Conservation (phyloP, 2,113 vertebrate genomes). For the Columba livia region DNA sequence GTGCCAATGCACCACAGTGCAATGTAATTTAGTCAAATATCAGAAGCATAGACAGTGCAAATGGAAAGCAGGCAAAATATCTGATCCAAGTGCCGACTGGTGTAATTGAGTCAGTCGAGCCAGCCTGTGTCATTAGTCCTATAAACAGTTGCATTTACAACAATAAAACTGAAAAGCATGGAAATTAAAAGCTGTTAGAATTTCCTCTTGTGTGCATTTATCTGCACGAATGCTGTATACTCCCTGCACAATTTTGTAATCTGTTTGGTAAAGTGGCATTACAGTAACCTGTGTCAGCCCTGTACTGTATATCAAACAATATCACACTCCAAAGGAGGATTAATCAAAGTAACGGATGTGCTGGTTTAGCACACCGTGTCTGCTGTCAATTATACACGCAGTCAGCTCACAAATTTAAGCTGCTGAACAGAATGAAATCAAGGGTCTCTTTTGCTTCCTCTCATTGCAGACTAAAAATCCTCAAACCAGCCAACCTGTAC, state of each 20-base stretch:
- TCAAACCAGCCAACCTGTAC: not conserved
- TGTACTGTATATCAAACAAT: conserved; percentile 63
- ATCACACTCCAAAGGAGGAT: conserved; percentile 64
- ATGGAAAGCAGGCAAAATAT: conserved; percentile 73
- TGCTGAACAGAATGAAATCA: conserved; percentile 13
- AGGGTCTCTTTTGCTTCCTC: not conserved
- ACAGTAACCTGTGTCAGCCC: conserved; percentile 67
- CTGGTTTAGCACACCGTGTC: not conserved
- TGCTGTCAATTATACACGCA: conserved; percentile 12
- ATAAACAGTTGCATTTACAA: conserved; percentile 82
- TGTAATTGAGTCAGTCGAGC: conserved; percentile 77
- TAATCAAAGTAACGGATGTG: conserved; percentile 43
- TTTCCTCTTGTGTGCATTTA: conserved; percentile 81
- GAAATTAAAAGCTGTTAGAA: conserved; percentile 83
- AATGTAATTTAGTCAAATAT: conserved; percentile 80
- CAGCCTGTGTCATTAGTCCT: conserved; percentile 78
- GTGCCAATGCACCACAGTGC: conserved; percentile 62
- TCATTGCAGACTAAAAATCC: not conserved
- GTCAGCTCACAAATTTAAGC: not conserved
- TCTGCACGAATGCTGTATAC: conserved; percentile 59
- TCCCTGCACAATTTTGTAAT: conserved; percentile 71
- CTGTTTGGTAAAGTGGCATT: conserved; percentile 72
- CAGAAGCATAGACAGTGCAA: conserved; percentile 66
- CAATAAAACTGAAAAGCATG: conserved; percentile 84
- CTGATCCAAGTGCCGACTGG: conserved; percentile 77